Evolutionary conservation across 1,140 invertebrate genomes (phyloP).

Genomic region (Gonioctena quinquepunctata): DNA sequence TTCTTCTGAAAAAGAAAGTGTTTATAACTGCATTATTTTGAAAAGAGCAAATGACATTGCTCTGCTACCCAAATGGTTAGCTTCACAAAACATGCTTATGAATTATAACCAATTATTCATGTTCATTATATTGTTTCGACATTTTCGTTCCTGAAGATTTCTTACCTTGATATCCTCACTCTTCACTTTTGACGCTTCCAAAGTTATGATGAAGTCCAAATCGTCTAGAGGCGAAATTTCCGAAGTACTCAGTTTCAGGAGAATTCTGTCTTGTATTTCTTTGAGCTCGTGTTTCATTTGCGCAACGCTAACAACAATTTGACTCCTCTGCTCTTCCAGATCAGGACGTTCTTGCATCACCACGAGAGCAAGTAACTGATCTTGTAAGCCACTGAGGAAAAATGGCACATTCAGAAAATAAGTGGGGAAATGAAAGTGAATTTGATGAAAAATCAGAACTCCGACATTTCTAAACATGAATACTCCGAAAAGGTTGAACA

Average conservation of each 20-base stretch:
- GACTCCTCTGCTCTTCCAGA: conserved; percentile 68
- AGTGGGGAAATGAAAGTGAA: no score
- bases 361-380: conserved; percentile 75
- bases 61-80: no score
- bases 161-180: conserved; percentile 71
- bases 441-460: no score
- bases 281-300: conserved; percentile 68
- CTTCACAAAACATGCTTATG: no score
- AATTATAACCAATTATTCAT: no score
- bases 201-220: conserved; percentile 68
- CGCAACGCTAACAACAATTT: conserved; percentile 64
- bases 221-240: conserved; percentile 73
- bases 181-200: conserved; percentile 70
- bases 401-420: neutral
- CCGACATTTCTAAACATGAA: no score
- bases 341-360: conserved; percentile 73
- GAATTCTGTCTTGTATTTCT: conserved; percentile 70
- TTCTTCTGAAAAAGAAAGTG: no score
- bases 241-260: conserved; percentile 66
- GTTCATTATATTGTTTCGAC: no score
- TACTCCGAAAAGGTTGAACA: no score
- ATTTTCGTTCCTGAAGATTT: no score
- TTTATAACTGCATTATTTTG: no score
- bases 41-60: no score
- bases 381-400: conserved; percentile 65